These are phyloP conservation scores for Schizothorax lantsangensis DNA, from an alignment of 2,797 vertebrate genomes.

Conservation along the genomic window DNA sequence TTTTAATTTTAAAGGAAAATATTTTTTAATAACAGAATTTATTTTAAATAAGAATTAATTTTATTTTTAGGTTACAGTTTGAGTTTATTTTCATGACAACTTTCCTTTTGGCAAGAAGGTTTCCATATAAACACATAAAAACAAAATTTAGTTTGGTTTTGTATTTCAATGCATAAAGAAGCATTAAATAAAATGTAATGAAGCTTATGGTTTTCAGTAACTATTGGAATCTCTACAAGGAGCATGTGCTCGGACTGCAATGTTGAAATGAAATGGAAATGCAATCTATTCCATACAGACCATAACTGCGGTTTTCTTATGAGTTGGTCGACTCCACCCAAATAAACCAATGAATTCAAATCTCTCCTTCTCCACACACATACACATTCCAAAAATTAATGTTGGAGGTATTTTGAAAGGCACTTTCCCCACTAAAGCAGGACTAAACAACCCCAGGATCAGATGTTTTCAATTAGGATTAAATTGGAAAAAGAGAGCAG, in stretches of 20 bases:
- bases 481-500: constrained; percentile 37
- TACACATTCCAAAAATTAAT: constrained; percentile 45
- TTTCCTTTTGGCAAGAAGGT: neutral
- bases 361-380: constrained; percentile 23
- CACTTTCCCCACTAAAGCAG: constrained; percentile 27
- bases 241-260: constrained; percentile 9
- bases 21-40: neutral
- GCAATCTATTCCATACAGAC: constrained; percentile 34
- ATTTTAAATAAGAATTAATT: neutral
- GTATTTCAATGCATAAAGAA: constrained; percentile 6
- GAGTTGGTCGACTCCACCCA: constrained; percentile 37
- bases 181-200: neutral
- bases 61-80: neutral
- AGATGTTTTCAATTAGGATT: constrained; percentile 60
- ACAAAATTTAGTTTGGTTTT: neutral
- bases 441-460: constrained; percentile 40
- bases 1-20: neutral
- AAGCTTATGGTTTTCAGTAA: neutral
- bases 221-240: constrained; percentile 2
- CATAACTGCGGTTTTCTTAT: constrained; percentile 33
- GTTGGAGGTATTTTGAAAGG: constrained; percentile 31
- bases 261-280: constrained; percentile 33
- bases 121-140: constrained; percentile 9
- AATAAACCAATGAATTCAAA: constrained; percentile 45
- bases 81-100: constrained; percentile 3